phyloP scores from a whole-genome alignment of 2,888 invertebrate genomes.

The Cephus runcator region DNA sequence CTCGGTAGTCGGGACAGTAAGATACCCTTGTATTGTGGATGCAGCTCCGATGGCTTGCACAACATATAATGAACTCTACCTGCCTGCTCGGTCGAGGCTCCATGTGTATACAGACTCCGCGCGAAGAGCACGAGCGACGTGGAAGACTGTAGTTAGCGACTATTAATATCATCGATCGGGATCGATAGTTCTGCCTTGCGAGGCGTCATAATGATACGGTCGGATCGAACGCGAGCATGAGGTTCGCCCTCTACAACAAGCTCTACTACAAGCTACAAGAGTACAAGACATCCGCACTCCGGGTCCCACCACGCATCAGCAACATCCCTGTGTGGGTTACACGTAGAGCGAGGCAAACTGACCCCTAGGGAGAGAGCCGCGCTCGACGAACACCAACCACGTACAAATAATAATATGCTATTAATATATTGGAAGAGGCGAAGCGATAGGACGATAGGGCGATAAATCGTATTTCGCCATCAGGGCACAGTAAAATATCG shows the following conservation, averaged over 20 bases:
- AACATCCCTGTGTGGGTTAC: slow-evolving; percentile 11
- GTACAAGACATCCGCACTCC: no score
- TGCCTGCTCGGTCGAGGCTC: no score
- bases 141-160: slow-evolving; percentile 60
- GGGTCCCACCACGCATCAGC: slow-evolving; percentile 25
- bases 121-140: slow-evolving; percentile 32
- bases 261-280: slow-evolving; percentile 13
- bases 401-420: slow-evolving; percentile 51
- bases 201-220: slow-evolving; percentile 62
- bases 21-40: no score
- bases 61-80: no score
- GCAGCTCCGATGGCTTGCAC: no score
- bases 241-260: slow-evolving; percentile 23
- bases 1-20: no score
- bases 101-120: no score
- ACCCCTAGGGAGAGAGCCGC: slow-evolving; percentile 6
- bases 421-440: slow-evolving; percentile 42
- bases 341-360: no score
- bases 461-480: slow-evolving; percentile 4
- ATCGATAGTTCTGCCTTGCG: slow-evolving; percentile 56
- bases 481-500: neutral
- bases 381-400: slow-evolving; percentile 27
- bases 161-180: slow-evolving; percentile 62
- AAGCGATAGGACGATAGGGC: neutral
- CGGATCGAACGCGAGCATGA: slow-evolving; percentile 29